These are phyloP conservation scores for Sinocyclocheilus maitianheensis DNA, from an alignment of 2,113 vertebrate genomes.

Conservation along the genomic window DNA sequence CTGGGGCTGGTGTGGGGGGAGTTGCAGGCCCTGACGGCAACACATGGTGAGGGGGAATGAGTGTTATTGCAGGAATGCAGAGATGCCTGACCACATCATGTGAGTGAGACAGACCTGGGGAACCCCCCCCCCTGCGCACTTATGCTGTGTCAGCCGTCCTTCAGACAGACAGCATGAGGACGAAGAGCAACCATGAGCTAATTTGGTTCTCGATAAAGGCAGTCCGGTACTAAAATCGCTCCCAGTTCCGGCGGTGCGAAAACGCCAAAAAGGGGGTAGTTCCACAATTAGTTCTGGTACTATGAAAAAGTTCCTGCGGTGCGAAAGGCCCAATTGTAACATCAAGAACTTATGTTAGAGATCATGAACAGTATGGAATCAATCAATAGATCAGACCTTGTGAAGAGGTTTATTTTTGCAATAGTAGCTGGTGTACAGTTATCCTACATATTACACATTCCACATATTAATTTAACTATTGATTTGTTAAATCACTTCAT, in stretches of 20 bases:
- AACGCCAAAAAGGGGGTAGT: too few relatives aligned
- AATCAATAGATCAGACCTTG: not conserved
- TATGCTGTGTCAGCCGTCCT: not conserved
- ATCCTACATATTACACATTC: not conserved
- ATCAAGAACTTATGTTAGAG: not conserved
- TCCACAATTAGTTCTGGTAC: too few relatives aligned
- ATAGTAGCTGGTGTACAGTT: not conserved
- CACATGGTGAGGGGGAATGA: slow-evolving; percentile 39
- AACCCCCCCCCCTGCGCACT: slow-evolving; percentile 47
- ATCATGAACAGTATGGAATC: not conserved
- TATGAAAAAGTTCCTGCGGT: too few relatives aligned
- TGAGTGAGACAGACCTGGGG: slow-evolving; percentile 32
- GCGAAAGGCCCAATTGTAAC: not conserved
- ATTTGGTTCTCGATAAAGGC: too few relatives aligned
- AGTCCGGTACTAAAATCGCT: too few relatives aligned
- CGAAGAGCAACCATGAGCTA: not conserved
- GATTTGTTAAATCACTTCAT: not conserved
- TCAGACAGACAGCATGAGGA: slow-evolving; percentile 2
- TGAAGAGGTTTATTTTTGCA: not conserved
- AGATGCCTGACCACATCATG: slow-evolving; percentile 49
- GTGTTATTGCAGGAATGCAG: slow-evolving; percentile 11
- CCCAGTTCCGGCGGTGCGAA: too few relatives aligned
- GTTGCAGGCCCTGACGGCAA: slow-evolving; percentile 22
- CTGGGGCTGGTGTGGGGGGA: not conserved
- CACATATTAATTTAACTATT: not conserved